These are phyloP conservation scores for Formicarius rufipectus DNA, from an alignment of 2,113 vertebrate species.

Conservation along the genomic window DNA sequence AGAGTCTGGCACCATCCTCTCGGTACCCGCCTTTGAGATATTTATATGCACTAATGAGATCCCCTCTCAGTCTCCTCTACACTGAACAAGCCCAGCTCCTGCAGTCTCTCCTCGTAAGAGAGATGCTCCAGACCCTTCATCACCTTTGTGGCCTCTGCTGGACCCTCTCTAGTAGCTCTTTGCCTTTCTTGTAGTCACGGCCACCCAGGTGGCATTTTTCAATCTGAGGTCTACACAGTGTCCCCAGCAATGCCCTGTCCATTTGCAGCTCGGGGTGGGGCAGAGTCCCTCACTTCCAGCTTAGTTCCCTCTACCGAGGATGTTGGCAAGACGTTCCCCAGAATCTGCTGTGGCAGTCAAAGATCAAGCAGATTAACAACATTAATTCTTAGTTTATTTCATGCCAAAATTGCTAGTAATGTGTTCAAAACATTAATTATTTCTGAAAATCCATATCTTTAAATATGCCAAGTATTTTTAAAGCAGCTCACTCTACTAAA, in stretches of 20 bases:
- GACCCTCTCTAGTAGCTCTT: neutral
- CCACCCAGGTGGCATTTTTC: neutral
- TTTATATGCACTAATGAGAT: too few species aligned
- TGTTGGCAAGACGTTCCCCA: fast-evolving
- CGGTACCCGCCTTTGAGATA: neutral
- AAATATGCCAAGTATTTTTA: neutral
- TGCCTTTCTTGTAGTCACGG: fast-evolving
- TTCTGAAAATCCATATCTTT: neutral
- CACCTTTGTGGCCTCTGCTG: too few species aligned
- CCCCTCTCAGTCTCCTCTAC: neutral
- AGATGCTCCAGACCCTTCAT: neutral
- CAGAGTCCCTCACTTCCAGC: fast-evolving
- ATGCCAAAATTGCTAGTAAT: neutral
- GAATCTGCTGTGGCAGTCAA: too few species aligned
- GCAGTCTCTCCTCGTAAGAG: neutral
- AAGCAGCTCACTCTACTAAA: neutral
- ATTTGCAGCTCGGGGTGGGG: too few species aligned
- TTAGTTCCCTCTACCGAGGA: fast-evolving
- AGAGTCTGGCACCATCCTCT: fast-evolving
- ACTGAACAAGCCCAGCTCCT: neutral
- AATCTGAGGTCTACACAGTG: neutral
- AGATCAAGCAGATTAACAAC: too few species aligned
- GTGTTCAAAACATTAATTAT: neutral
- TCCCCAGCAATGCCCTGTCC: neutral
- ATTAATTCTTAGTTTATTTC: neutral